Evolutionary conservation across 2,888 invertebrate species (phyloP).

Genomic region (Eutolmus rufibarbis): DNA sequence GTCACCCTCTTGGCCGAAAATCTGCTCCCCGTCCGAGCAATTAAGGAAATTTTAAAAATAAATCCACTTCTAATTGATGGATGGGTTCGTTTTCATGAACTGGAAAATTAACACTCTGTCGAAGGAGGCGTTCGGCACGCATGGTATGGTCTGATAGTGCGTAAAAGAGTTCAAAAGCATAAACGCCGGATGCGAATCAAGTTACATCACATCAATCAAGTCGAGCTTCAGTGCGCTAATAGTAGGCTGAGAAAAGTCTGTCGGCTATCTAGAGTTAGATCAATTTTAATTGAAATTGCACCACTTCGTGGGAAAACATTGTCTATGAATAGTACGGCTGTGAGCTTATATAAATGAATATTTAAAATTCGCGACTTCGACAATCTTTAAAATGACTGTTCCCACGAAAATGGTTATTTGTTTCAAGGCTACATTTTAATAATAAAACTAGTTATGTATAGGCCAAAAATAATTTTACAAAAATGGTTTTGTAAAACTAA

Average conservation of each 20-base stretch:
- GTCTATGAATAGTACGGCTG: not conserved
- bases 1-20: constrained; percentile 19
- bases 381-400: too few species aligned
- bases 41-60: constrained; percentile 28
- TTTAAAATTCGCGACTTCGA: not conserved
- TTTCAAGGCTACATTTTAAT: too few species aligned
- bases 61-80: constrained; percentile 32
- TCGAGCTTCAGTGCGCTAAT: not conserved
- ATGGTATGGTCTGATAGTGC: not conserved
- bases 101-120: constrained; percentile 8
- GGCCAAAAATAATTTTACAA: too few species aligned
- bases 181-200: not conserved
- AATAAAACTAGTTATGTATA: too few species aligned
- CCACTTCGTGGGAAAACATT: not conserved
- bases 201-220: not conserved
- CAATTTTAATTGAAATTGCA: not conserved
- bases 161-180: not conserved
- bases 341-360: not conserved
- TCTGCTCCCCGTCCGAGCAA: not conserved
- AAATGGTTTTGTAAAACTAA: too few species aligned
- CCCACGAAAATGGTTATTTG: too few species aligned
- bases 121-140: not conserved
- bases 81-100: constrained; percentile 8
- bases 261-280: not conserved
- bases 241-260: not conserved